phyloP scores from a whole-genome alignment of 2,888 invertebrate species.

The Xestia c-nigrum region DNA sequence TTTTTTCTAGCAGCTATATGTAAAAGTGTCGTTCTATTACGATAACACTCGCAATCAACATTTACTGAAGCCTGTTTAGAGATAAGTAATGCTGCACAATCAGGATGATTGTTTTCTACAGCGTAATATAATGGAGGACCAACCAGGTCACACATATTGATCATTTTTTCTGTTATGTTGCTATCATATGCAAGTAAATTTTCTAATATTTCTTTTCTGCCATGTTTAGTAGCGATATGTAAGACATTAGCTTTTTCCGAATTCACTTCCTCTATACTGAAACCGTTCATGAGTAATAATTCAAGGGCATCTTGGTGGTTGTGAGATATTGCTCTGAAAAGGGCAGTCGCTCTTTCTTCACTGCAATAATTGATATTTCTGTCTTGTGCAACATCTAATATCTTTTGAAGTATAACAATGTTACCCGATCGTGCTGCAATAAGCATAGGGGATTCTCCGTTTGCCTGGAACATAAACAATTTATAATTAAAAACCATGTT shows the following conservation, averaged over 20 bases:
- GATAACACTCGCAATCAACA: conserved; percentile 26
- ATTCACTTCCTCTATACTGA: conserved; percentile 80
- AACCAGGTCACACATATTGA: conserved; percentile 37
- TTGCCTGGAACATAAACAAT: conserved; percentile 42
- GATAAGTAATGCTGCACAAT: conserved; percentile 75
- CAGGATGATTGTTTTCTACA: conserved; percentile 55
- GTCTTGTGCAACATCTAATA: conserved; percentile 77
- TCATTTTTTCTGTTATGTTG: conserved; percentile 60
- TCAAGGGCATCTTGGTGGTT: conserved; percentile 79
- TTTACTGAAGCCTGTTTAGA: conserved; percentile 61
- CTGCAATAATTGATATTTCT: conserved; percentile 73
- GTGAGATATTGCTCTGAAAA: conserved; percentile 81
- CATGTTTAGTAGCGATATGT: conserved; percentile 78
- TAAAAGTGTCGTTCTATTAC: conserved; percentile 21
- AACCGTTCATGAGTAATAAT: conserved; percentile 80
- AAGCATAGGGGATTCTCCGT: conserved; percentile 78
- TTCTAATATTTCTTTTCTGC: conserved; percentile 86
- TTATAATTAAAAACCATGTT: background rate
- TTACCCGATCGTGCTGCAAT: conserved; percentile 84
- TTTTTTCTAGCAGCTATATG: conserved; percentile 81
- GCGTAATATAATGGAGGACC: conserved; percentile 65
- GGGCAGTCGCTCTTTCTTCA: conserved; percentile 79
- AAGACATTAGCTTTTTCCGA: conserved; percentile 83
- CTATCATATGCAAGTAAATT: conserved; percentile 83
- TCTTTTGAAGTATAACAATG: conserved; percentile 81